These are phyloP conservation scores for Lindbergichthys nudifrons DNA, from an alignment of 2,797 vertebrate genomes.

Conservation along the genomic window DNA sequence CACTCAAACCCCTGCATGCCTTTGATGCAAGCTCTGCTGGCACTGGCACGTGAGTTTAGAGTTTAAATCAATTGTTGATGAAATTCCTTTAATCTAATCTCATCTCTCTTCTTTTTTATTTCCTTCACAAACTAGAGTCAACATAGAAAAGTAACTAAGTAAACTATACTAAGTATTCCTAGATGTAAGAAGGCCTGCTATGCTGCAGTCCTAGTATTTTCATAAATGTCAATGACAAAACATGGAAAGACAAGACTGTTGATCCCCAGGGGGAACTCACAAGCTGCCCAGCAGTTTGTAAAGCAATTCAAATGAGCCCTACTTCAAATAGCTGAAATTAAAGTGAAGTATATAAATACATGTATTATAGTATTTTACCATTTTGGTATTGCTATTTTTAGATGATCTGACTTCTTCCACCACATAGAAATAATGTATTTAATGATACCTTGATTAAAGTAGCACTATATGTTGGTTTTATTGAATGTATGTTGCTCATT, in stretches of 20 bases:
- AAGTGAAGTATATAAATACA: no score
- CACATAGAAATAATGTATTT: background rate
- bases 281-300: no score
- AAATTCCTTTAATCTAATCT: background rate
- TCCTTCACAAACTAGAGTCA: background rate
- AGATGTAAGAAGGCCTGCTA: no score
- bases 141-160: background rate
- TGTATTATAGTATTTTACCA: background rate
- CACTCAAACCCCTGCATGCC: no score
- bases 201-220: no score
- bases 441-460: background rate
- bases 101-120: background rate
- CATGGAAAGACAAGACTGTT: no score
- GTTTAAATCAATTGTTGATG: background rate
- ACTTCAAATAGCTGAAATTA: no score
- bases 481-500: background rate
- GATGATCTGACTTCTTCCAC: background rate
- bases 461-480: background rate
- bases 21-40: background rate
- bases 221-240: no score
- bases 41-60: background rate
- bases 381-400: background rate
- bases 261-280: no score
- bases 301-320: no score
- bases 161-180: no score